Evolutionary conservation across 2,888 invertebrate genomes (phyloP).

Genomic region (Chouioia cunea): DNA sequence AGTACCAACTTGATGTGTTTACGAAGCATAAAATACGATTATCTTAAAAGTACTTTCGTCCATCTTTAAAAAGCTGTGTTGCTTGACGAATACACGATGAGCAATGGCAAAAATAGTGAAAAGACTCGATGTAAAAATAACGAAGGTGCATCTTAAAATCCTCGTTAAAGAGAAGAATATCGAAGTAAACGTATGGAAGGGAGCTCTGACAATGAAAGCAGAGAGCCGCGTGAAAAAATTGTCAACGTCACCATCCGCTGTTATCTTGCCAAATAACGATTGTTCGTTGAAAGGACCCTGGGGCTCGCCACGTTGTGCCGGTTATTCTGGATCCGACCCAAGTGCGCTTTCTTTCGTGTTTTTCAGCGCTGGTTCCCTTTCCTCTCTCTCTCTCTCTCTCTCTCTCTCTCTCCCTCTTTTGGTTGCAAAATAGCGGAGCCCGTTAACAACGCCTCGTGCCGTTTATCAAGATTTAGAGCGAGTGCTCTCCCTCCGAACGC

Average conservation of each 20-base stretch:
- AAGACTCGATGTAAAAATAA: no score
- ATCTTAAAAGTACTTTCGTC: no score
- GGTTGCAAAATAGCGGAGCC: conserved; percentile 45
- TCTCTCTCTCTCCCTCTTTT: not conserved
- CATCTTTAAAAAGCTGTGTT: no score
- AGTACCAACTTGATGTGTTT: conserved; percentile 14
- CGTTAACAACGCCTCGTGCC: conserved; percentile 46
- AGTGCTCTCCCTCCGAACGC: conserved; percentile 33
- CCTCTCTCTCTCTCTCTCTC: not conserved
- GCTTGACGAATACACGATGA: no score
- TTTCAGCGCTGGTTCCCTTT: conserved; percentile 25
- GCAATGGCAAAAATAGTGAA: no score
- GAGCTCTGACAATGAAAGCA: not conserved
- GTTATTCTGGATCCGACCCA: conserved; percentile 44
- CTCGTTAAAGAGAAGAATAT: no score
- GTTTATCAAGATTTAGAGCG: conserved; percentile 48
- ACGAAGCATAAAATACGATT: not conserved
- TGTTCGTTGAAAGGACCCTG: conserved; percentile 33
- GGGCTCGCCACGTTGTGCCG: conserved; percentile 8
- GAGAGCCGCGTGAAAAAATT: conserved; percentile 27
- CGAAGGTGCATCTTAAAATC: no score
- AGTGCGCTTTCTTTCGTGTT: conserved; percentile 28
- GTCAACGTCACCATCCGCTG: conserved; percentile 42
- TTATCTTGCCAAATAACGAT: conserved; percentile 45
- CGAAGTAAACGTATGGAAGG: no score